Evolutionary conservation across 2,113 vertebrate genomes (phyloP).

Genomic region (Butastur rufipennis): DNA sequence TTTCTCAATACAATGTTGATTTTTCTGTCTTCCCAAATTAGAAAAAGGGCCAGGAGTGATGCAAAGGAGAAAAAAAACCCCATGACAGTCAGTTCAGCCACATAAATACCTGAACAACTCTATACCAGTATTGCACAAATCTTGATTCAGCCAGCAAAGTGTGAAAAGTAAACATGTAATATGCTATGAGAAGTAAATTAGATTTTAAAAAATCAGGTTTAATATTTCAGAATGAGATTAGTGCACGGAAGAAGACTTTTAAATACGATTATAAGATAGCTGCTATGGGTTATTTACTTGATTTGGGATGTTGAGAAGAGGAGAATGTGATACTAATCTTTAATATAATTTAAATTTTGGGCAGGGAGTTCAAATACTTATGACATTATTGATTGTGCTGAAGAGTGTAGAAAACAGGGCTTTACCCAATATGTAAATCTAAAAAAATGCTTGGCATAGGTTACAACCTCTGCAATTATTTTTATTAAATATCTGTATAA

Average conservation of each 20-base stretch:
- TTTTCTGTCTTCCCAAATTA: background rate
- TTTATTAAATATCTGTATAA: background rate
- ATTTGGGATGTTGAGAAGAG: background rate
- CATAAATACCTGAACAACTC: background rate
- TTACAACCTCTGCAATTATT: background rate
- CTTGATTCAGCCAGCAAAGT: background rate
- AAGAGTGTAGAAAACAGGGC: background rate
- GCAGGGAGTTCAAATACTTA: background rate
- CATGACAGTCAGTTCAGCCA: background rate
- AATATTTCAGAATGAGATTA: constrained; percentile 33
- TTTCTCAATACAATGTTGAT: background rate
- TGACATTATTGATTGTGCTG: background rate
- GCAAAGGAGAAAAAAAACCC: background rate
- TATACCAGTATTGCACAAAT: background rate
- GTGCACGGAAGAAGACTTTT: background rate
- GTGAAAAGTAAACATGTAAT: background rate
- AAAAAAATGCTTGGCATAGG: background rate
- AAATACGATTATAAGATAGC: constrained; percentile 13
- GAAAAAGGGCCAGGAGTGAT: background rate
- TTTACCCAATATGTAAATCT: background rate
- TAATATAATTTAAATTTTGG: background rate
- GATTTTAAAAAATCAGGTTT: background rate
- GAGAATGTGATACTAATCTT: constrained; percentile 4
- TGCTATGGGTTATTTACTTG: background rate
- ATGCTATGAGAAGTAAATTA: background rate